Base-by-base conservation (phyloP, 2,888 invertebrate species). In the Rhaphigaster nebulosa region DNA sequence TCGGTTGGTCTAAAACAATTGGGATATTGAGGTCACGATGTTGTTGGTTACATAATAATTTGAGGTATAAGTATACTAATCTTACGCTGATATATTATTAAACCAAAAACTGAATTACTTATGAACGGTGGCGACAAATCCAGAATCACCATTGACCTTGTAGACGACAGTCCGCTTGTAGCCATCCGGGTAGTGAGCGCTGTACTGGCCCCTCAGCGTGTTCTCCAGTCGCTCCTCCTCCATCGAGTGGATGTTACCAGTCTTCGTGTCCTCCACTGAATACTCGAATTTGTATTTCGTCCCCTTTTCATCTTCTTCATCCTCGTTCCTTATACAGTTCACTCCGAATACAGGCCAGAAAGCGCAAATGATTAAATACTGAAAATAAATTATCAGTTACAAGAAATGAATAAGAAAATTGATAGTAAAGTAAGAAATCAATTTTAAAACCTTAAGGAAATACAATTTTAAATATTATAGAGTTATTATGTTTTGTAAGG, bases 201-300 rank as follows among this genome's bases (percentile, higher is more conserved):
- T 45, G 45, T 84, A 84, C 45, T 84, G 84, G 4, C 84, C 84
- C 1, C 45, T 84, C 5, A 84, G 84, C 15, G 26, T 4, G n/a
- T 23, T n/a, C 0, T 15, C 45, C 20, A n/a, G 45, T 2, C 23
- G 45, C 4, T 45, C 45, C 45, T 84, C 84, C 45, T 84, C 26
- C 15, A 45, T 84, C 5, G 45, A 45, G 26, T 84, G 84, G 84
- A 45, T 15, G 84, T 84, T 84, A 18, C 84, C 84, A 12, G 26
- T 45, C 4, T 45, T 45, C 26, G 8, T 6, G 45, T 84, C 84
- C 0, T 50, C 0, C 6, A 84, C 45, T 90, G 95, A 95, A 93
- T 96, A 96, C 93, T 96, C 96, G 93, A 95, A 96, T n/a, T 96
- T 95, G 93, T 96, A 96, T 88, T 95, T 94, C n/a, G 92, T 56